phyloP scores from a whole-genome alignment of 2,797 vertebrate species.

The Simalia tracyae region DNA sequence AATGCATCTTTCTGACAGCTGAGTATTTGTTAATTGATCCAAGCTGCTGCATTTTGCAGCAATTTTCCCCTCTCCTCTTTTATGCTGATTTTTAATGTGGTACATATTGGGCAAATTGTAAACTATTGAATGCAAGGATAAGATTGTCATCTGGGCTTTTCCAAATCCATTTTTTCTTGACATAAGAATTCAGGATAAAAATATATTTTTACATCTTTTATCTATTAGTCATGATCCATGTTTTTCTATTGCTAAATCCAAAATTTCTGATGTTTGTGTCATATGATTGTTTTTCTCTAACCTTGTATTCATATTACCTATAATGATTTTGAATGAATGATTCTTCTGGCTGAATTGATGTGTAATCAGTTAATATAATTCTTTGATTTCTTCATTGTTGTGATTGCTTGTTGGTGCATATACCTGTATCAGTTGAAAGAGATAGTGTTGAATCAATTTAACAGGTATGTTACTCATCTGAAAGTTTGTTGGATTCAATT shows the following conservation, averaged over 20 bases:
- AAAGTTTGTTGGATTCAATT: background rate
- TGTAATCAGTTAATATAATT: background rate
- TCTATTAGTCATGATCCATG: background rate
- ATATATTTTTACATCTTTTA: background rate
- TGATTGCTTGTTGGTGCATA: background rate
- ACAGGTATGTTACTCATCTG: background rate
- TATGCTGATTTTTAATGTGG: background rate
- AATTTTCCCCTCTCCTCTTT: background rate
- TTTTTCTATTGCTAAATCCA: background rate
- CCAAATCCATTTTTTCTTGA: background rate
- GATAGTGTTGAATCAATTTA: background rate
- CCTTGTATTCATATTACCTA: background rate
- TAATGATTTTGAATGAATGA: background rate
- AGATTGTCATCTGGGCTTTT: background rate
- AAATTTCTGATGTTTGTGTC: background rate
- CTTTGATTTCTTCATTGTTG: background rate
- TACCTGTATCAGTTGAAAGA: background rate
- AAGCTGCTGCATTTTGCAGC: background rate
- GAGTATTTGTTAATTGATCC: background rate
- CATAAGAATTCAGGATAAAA: background rate
- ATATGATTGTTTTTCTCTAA: background rate
- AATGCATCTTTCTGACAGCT: background rate
- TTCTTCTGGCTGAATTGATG: background rate
- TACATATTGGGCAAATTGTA: background rate
- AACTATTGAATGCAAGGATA: background rate